phyloP scores from a whole-genome alignment of 2,113 vertebrate species.

The Dolichallabes microphthalmus region DNA sequence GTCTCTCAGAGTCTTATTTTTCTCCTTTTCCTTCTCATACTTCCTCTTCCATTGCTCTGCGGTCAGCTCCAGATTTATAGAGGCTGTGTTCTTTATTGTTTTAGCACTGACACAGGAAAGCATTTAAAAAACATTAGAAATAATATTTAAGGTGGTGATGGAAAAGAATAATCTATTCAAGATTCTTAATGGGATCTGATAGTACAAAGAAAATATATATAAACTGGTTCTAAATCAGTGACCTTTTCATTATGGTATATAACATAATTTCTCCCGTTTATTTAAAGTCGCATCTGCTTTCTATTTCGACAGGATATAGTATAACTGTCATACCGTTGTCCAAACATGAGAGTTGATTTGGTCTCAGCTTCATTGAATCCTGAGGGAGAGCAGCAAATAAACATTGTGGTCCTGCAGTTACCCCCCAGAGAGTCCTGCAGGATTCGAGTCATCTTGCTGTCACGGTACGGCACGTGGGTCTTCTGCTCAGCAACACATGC shows the following conservation, averaged over 20 bases:
- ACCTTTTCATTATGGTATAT: neutral
- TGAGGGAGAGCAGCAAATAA: constrained; percentile 95
- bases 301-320: neutral
- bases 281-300: neutral
- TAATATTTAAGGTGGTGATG: neutral
- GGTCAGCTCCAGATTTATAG: constrained; percentile 92
- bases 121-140: neutral
- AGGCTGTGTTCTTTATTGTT: constrained; percentile 92
- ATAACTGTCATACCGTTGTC: constrained; percentile 79
- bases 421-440: constrained; percentile 92
- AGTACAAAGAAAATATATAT: neutral
- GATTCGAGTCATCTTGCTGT: constrained; percentile 96
- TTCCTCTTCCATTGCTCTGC: constrained; percentile 99
- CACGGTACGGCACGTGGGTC: constrained; percentile 88
- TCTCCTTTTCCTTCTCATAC: constrained; percentile 95
- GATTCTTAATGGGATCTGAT: neutral
- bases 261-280: neutral
- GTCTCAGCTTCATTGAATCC: constrained; percentile 90
- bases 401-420: constrained; percentile 94
- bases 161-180: neutral
- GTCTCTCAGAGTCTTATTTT: constrained; percentile 85
- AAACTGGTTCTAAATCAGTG: neutral
- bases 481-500: constrained; percentile 72
- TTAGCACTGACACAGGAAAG: constrained; percentile 77
- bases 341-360: constrained; percentile 93